phyloP scores from a whole-genome alignment of 2,113 vertebrate species.

The Hemibagrus wyckioides region DNA sequence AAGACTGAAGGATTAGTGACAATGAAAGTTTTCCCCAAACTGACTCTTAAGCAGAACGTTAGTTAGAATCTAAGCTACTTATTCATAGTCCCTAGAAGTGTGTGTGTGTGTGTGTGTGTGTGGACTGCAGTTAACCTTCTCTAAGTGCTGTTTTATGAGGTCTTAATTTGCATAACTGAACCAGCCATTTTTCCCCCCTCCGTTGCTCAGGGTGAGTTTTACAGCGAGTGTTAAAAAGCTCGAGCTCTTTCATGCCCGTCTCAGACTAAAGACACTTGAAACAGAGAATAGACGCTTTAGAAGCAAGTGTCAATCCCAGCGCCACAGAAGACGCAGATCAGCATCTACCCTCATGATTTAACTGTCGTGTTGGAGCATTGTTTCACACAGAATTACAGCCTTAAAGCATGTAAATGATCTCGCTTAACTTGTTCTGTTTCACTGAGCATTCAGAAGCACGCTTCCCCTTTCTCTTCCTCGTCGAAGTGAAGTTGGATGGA shows the following conservation, averaged over 20 bases:
- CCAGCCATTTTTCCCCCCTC: background rate
- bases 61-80: background rate
- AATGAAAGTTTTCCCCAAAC: background rate
- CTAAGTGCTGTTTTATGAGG: conserved; percentile 12
- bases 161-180: conserved; percentile 36
- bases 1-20: background rate
- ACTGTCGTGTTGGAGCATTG: background rate
- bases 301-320: background rate
- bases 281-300: background rate
- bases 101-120: background rate
- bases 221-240: background rate
- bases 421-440: background rate
- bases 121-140: conserved; percentile 3
- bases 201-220: background rate
- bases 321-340: background rate
- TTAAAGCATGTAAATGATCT: background rate
- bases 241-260: background rate
- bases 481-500: conserved; percentile 9
- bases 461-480: background rate
- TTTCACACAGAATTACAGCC: background rate
- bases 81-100: background rate
- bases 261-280: background rate
- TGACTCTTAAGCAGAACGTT: background rate
- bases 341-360: conserved; percentile 17
- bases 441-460: too few species aligned